phyloP scores from a whole-genome alignment of 2,797 vertebrate genomes.

The Sphenodon punctatus region DNA sequence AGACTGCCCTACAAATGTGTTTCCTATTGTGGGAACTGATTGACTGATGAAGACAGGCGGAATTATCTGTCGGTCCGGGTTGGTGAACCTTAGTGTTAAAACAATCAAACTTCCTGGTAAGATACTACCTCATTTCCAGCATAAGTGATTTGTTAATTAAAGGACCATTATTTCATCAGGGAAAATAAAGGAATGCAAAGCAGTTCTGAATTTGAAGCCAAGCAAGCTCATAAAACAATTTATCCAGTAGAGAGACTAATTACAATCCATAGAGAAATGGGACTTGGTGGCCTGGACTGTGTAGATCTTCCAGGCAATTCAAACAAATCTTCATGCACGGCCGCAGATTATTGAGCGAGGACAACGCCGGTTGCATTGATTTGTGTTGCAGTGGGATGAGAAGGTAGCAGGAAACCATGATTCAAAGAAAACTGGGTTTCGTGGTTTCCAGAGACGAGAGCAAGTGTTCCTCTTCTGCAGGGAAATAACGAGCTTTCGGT shows the following conservation, averaged over 20 bases:
- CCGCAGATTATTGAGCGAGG: background rate
- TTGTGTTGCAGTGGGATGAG: background rate
- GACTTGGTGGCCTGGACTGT: conserved; percentile 29
- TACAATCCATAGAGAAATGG: background rate
- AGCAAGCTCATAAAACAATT: conserved; percentile 41
- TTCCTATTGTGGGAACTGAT: background rate
- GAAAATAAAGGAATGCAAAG: conserved; percentile 11
- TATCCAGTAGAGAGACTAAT: conserved; percentile 52
- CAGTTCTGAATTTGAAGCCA: conserved; percentile 5
- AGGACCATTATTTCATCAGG: background rate
- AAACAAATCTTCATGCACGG: conserved; percentile 19
- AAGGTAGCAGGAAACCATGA: background rate
- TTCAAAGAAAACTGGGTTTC: background rate
- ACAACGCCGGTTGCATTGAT: background rate
- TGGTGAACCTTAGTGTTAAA: background rate
- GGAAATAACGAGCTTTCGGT: too few species aligned
- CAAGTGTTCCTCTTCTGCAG: too few species aligned
- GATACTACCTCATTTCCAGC: background rate
- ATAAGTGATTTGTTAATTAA: conserved; percentile 10
- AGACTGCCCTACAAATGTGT: background rate
- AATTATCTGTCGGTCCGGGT: background rate
- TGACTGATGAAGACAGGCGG: background rate
- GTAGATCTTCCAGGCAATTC: conserved; percentile 27
- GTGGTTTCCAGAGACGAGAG: background rate
- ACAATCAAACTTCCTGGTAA: background rate